Conservation (phyloP, 2,888 invertebrate species). For the Tipula vernalis region DNA sequence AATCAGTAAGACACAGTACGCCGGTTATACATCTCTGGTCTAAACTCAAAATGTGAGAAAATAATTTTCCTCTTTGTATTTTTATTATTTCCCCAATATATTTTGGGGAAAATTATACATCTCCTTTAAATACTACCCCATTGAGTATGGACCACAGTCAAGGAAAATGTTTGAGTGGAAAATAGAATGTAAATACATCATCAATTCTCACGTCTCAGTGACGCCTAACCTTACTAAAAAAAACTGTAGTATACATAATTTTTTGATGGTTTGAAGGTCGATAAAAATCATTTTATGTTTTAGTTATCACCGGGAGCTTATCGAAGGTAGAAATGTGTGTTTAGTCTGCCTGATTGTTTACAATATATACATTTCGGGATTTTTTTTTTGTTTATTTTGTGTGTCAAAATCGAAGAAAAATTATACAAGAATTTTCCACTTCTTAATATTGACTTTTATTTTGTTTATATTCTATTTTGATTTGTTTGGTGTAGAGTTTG, state of each 20-base stretch:
- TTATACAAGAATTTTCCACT: background rate
- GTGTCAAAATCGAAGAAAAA: background rate
- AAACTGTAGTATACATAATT: background rate
- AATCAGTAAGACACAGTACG: background rate
- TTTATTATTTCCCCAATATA: background rate
- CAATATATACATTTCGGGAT: background rate
- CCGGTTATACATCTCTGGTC: background rate
- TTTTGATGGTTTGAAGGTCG: slow-evolving; percentile 10
- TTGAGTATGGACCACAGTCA: slow-evolving; percentile 6
- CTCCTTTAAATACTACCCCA: background rate
- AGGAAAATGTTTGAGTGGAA: background rate
- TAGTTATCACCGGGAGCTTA: slow-evolving; percentile 8
- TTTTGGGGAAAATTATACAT: background rate
- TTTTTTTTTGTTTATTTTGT: background rate
- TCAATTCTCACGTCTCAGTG: slow-evolving; percentile 8
- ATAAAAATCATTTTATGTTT: slow-evolving; percentile 4
- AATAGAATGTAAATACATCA: background rate
- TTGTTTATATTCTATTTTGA: background rate
- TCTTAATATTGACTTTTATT: background rate
- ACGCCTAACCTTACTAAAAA: background rate
- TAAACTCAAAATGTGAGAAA: background rate
- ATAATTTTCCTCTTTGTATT: background rate
- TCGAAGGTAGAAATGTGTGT: background rate
- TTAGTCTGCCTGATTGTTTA: background rate
- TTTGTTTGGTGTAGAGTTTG: background rate